Evolutionary conservation across 2,888 invertebrate genomes (phyloP), one percentile per base, ranked within the genome.

Genomic region (Dermolepida albohirtum): DNA sequence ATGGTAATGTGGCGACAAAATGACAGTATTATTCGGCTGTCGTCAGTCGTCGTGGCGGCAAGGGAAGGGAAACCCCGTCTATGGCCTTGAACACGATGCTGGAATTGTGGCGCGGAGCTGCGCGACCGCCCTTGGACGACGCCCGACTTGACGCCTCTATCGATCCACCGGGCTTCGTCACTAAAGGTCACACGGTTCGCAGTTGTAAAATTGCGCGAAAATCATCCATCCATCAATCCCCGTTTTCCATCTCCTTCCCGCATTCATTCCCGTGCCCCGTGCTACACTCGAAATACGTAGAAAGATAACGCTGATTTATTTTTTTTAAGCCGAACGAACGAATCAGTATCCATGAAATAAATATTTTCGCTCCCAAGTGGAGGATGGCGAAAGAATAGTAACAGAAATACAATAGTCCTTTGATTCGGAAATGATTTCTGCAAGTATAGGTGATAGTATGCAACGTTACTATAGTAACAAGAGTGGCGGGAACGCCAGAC

Each of bases 121-220:
- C 74, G 71, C 74, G 74, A 71, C 71, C 74, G 74, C 71, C 76
- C 76, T 76, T 76, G 77, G 77, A 73, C 76, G 75, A 74, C 74
- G 74, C 75, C 77, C 74, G 59, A 44, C 14, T 17, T 17, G 14
- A 44, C 44, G 34, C 11, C 29, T 47, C 59, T 34, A 34, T 34
- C 47, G 16, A 14, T 17, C 14, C 34, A 66, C 52, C 68, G 59
- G 62, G 70, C 70, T 64, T 69, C 70, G 68, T 66, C 64, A 51
- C 69, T 68, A 74, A 76, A 77, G 75, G 75, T 75, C 75, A 74
- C 64, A 55, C 51, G 62, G 43, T 40, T 52, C 51, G 40, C 44
- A 64, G 51, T 64, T 43, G 64, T 64, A 64, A 43, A 51, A 64
- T 62, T 47, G 57, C 12, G 27, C 57, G 57, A 44, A 57, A 44